These are phyloP conservation scores for Pseudoips prasinana DNA, from an alignment of 2,888 invertebrate species.

Conservation along the genomic window DNA sequence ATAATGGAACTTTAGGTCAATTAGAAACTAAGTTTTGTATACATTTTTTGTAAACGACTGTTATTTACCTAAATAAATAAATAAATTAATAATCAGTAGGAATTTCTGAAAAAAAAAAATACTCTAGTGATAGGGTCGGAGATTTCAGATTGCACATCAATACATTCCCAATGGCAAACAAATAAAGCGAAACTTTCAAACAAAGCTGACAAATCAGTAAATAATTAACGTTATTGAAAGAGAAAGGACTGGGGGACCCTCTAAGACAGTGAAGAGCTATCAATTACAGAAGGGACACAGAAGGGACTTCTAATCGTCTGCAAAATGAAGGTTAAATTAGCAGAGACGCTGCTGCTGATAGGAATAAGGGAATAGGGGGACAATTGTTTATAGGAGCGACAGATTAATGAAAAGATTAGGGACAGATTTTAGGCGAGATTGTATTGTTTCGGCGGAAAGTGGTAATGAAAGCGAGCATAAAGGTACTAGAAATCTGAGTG, in stretches of 20 bases:
- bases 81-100: too few species aligned
- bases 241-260: slow-evolving; percentile 18
- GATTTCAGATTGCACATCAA: too few species aligned
- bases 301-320: slow-evolving; percentile 42
- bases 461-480: too few species aligned
- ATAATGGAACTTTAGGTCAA: too few species aligned
- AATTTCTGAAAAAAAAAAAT: too few species aligned
- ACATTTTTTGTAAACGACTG: too few species aligned
- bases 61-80: too few species aligned
- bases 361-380: slow-evolving; percentile 18
- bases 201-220: slow-evolving; percentile 17
- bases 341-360: slow-evolving; percentile 49
- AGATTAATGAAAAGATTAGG: slow-evolving; percentile 30
- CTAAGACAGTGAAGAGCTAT: slow-evolving; percentile 34
- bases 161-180: too few species aligned
- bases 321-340: slow-evolving; percentile 41
- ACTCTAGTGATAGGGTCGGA: too few species aligned
- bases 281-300: slow-evolving; percentile 37
- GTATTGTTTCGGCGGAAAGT: neutral
- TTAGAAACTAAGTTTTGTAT: too few species aligned
- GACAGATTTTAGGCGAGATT: slow-evolving; percentile 9
- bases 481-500: too few species aligned
- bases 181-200: neutral
- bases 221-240: slow-evolving; percentile 14
- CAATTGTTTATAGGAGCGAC: slow-evolving; percentile 16